Base-by-base conservation (phyloP, 2,888 invertebrate genomes). In the Synergus itoensis region DNA sequence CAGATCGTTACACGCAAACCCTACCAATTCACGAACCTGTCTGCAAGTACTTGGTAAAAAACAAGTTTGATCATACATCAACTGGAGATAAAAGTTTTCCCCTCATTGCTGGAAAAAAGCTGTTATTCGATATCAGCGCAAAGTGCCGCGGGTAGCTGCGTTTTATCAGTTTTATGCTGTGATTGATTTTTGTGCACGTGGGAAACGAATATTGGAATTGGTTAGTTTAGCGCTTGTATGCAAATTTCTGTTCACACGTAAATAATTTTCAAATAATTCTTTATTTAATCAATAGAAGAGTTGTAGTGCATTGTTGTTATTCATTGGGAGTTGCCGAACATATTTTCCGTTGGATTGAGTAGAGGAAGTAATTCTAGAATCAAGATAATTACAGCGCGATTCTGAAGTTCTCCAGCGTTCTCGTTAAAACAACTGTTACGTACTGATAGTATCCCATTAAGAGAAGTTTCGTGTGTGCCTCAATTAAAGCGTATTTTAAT, bases 401-500 rank as follows among this genome's bases (percentile, higher is more conserved):
- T 9, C 53, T 36, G 14, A 53, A 53, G 48, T 73, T 73, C 36
- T 53, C 73, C 73, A 45, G 63, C 82, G 85, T 88, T 88, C 89
- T 90, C 89, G 87, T 89, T 90, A 87, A 86, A 90, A 88, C 88
- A 87, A 86, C 84, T 88, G 86, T 87, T 89, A 89, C 86, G 79
- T 86, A 85, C 87, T 87, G 89, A 90, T 90, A 89, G 87, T 86
- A 86, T 73, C 85, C 89, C 87, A 90, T 90, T 90, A 90, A 85
- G 85, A 83, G 80, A 86, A 90, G 86, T 89, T 90, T 89, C 85
- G 87, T 85, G 86, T 86, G 85, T 88, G 86, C 87, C 88, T 87
- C 87, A 88, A 90, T 89, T 89, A 87, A 86, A 83, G 82, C 81
- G 83, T 82, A 86, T 88, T 89, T 89, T 90, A 90, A 89, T 90